These are phyloP conservation scores for Ptychoptera albimana DNA, from an alignment of 2,888 invertebrate genomes.

Conservation along the genomic window DNA sequence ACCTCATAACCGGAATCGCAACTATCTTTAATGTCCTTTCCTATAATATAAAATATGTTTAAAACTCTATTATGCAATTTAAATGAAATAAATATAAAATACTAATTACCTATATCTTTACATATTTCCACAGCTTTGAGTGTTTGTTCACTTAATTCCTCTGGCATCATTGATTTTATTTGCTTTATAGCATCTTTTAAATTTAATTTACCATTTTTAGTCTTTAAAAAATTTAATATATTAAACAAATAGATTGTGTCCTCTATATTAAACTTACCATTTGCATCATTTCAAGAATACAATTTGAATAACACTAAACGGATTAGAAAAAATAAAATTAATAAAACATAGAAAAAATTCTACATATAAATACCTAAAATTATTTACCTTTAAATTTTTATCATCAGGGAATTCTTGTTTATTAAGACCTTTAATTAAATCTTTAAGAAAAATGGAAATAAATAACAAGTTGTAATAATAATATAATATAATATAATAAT, in stretches of 20 bases:
- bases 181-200: conserved; percentile 24
- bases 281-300: conserved; percentile 35
- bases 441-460: too few species aligned
- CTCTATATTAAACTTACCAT: conserved; percentile 24
- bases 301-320: conserved; percentile 36
- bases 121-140: conserved; percentile 18
- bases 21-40: background rate
- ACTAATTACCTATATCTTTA: conserved; percentile 17
- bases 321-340: background rate
- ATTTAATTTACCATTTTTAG: conserved; percentile 27
- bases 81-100: background rate
- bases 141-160: conserved; percentile 20
- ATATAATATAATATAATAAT: too few species aligned
- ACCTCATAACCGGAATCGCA: background rate
- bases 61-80: too few species aligned
- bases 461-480: too few species aligned
- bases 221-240: conserved; percentile 13
- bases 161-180: conserved; percentile 25
- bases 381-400: conserved; percentile 15
- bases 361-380: too few species aligned
- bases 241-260: background rate
- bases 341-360: too few species aligned
- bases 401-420: conserved; percentile 21
- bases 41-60: background rate
- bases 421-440: conserved; percentile 12